Evolutionary conservation across 2,113 vertebrate species (phyloP).

Genomic region (Sarotherodon lohbergeri): DNA sequence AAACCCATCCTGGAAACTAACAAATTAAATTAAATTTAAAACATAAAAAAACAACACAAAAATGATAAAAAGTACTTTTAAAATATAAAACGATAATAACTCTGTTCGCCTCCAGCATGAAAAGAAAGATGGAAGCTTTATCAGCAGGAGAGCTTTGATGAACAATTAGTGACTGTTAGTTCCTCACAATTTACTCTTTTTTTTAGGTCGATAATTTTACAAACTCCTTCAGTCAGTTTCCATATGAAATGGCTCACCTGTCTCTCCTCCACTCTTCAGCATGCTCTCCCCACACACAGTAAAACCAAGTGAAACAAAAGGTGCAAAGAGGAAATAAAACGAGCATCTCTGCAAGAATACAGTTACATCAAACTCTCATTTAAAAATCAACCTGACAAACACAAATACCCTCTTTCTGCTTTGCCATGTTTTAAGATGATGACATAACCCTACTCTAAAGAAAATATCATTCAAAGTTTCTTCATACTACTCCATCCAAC

Average conservation of each 20-base stretch:
- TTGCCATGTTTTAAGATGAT: not conserved
- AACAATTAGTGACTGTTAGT: not conserved
- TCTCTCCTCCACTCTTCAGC: not conserved
- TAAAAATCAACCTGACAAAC: not conserved
- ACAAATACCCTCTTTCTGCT: not conserved
- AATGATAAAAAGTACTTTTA: not conserved
- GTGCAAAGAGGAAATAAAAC: not conserved
- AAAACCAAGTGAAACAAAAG: not conserved
- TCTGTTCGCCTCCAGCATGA: not conserved
- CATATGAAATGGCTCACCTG: not conserved
- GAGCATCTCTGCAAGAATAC: not conserved
- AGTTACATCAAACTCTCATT: not conserved
- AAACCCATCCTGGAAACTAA: not conserved
- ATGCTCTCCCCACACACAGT: not conserved
- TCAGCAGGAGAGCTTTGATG: not conserved
- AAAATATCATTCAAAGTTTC: not conserved
- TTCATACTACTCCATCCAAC: fast-evolving
- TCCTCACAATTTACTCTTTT: not conserved
- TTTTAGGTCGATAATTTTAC: not conserved
- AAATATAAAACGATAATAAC: not conserved
- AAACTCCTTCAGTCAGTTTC: not conserved
- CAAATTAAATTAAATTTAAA: not conserved
- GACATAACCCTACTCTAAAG: not conserved
- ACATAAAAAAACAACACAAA: not conserved
- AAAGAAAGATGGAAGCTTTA: not conserved